Percentiles rank a stretch among this genome's conserved stretches.
phyloP scores from a whole-genome alignment of 2,797 vertebrate species.

The Uromys caudimaculatus region DNA sequence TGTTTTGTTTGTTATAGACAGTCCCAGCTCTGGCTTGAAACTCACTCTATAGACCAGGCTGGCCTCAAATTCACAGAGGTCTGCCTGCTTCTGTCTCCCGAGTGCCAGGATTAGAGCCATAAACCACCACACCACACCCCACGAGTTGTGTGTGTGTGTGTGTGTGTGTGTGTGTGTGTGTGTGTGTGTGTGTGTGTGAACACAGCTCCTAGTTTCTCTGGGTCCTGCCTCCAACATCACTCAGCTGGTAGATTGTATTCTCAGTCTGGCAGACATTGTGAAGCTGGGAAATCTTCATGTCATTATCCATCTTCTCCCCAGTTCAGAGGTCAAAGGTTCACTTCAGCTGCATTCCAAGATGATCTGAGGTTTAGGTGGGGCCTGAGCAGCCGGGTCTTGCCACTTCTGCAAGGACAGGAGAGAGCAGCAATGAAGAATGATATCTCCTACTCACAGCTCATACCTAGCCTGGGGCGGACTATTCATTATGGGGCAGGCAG shows the following conservation, averaged over 20 bases:
- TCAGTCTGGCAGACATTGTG: background rate
- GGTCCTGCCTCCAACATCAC: background rate
- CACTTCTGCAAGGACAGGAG: background rate
- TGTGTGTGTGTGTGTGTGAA: background rate
- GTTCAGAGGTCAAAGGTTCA: conserved; percentile 57
- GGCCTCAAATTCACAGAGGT: background rate
- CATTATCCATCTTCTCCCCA: conserved; percentile 38
- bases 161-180: background rate
- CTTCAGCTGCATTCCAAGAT: conserved; percentile 2
- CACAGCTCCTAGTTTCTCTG: background rate
- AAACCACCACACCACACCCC: background rate
- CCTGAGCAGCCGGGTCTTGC: conserved; percentile 20
- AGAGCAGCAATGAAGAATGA: background rate
- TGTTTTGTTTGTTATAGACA: background rate
- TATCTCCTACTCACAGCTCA: conserved; percentile 33
- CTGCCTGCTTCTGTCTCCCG: background rate
- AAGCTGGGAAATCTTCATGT: background rate
- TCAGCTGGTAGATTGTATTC: background rate
- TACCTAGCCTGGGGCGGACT: conserved; percentile 31
- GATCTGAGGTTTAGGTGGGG: background rate
- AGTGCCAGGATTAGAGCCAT: background rate
- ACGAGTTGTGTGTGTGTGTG: background rate
- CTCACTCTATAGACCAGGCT: background rate
- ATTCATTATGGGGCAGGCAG: conserved; percentile 46
- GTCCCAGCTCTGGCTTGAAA: background rate